Evolutionary conservation across 1,140 invertebrate genomes (phyloP), one percentile per base, ranked within the genome.

Genomic region (Drosophila mauritiana): DNA sequence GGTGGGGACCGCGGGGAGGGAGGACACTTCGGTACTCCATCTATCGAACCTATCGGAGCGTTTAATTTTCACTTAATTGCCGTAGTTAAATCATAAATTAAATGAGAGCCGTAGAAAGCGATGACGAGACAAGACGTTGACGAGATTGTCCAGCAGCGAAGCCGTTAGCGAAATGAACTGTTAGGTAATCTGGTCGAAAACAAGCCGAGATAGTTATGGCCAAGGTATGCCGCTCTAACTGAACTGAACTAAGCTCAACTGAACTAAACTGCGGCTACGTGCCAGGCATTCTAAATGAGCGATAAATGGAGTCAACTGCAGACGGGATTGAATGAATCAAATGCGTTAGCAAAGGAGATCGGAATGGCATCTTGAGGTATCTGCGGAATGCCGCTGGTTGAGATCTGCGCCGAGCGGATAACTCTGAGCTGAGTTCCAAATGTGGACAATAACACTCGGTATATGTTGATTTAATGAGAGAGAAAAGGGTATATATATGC

Each of bases 61-160:
- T 76, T 76, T 76, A 76, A 75, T 76, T 76, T 76, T 76, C 61
- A 76, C 73, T 58, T 76, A 76, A 76, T 75, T 76, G 73, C 61
- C 61, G 73, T 76, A 76, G 73, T 76, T 76, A 76, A 76, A 76
- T 76, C 73, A 67, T 76, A 58, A 76, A 76, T 58, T 76, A 67
- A 76, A 76, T 76, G 73, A 65, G 46, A 42, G 73, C 46, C 70
- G 46, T 75, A 75, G 73, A 75, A 75, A 75, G 72, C 73, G 54
- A 73, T 69, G 54, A 46, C 31, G 31, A 8, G 31, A 61, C 36
- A 39, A 27, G 59, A 64, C 39, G 51, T 37, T 37, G 69, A 45
- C 67, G 63, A n/a, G 17, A 34, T 10, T 53, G 68, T 69, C 65
- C 42, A 27, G 36, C 67, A 49, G 70, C 52, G 61, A 52, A 65